A percentile compares a stretch with the other conserved stretches of the same genome.
Evolutionary conservation across 2,113 vertebrate genomes (phyloP).

Genomic region (Hyperopisus bebe): DNA sequence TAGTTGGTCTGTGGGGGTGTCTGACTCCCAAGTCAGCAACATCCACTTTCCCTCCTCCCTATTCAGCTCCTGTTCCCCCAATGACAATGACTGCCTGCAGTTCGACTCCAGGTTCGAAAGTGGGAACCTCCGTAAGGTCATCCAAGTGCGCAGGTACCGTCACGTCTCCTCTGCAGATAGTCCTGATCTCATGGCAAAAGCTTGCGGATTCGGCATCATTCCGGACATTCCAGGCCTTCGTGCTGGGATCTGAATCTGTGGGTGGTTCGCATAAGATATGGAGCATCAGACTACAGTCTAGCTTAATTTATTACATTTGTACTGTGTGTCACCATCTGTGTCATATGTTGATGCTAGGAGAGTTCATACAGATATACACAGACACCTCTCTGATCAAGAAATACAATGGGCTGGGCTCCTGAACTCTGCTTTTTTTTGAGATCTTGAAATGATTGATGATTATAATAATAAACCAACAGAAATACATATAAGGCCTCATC

Average conservation of each 20-base stretch:
- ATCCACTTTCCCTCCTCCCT: not conserved
- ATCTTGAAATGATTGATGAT: not conserved
- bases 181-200: not conserved
- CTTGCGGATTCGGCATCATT: not conserved
- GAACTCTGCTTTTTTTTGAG: not conserved
- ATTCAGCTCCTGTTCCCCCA: constrained; percentile 48
- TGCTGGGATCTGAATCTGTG: not conserved
- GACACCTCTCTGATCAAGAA: not conserved
- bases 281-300: not conserved
- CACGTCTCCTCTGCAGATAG: not conserved
- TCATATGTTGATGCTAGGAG: not conserved
- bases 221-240: not conserved
- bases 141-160: constrained; percentile 78
- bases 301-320: not conserved
- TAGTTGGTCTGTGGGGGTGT: not conserved
- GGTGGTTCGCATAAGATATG: not conserved
- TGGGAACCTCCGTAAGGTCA: constrained; percentile 81
- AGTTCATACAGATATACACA: not conserved
- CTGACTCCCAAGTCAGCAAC: not conserved
- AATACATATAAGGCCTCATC: not conserved
- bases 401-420: not conserved
- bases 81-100: constrained; percentile 49
- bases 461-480: not conserved
- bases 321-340: not conserved
- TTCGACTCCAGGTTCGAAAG: constrained; percentile 86